Conservation (phyloP, 2,888 invertebrate species). For the Mesoligia furuncula region DNA sequence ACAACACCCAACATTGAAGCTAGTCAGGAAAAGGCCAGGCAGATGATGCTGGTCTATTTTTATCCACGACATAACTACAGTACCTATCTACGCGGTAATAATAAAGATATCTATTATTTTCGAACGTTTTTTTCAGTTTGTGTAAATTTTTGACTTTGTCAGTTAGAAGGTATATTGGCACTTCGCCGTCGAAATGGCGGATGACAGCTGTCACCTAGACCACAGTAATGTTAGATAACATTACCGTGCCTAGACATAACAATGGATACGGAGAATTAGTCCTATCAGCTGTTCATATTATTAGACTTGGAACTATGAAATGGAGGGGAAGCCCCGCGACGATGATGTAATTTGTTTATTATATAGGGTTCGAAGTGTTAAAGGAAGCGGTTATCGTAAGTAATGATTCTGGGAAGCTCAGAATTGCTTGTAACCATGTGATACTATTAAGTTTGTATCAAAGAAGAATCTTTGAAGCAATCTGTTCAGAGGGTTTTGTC, state of each 20-base stretch:
- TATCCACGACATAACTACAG: no score
- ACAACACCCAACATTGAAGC: background rate
- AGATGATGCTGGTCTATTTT: background rate
- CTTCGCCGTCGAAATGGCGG: no score
- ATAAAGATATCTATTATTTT: constrained; percentile 38
- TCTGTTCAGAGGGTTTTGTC: background rate
- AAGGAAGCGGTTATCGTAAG: background rate
- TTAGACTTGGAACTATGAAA: background rate
- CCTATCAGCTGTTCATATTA: constrained; percentile 9
- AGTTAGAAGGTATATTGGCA: no score
- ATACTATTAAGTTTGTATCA: background rate
- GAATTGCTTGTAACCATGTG: background rate
- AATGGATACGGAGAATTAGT: constrained; percentile 54
- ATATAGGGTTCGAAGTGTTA: background rate
- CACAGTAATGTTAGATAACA: no score
- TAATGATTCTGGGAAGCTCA: background rate
- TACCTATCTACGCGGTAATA: constrained; percentile 2
- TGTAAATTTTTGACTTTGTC: no score
- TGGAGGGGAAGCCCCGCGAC: constrained; percentile 18
- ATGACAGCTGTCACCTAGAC: constrained; percentile 37
- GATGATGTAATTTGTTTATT: background rate
- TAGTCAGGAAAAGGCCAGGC: background rate
- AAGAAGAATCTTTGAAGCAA: background rate
- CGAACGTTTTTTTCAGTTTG: no score
- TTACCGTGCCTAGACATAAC: constrained; percentile 49